These are phyloP conservation scores for Distichodus sexfasciatus DNA, from an alignment of 2,797 vertebrate species.

Conservation along the genomic window DNA sequence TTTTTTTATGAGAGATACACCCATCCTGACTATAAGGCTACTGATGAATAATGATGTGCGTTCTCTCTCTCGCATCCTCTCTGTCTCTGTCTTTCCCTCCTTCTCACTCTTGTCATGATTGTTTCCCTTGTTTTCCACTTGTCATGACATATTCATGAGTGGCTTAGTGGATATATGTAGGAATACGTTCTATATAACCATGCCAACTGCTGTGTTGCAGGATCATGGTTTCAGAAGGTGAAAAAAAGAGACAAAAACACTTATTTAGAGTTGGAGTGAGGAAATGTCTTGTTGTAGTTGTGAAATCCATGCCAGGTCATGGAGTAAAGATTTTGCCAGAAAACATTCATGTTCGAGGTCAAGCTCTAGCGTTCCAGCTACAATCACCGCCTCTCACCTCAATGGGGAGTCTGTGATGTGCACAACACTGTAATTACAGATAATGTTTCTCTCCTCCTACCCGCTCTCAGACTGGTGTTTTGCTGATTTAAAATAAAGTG, in stretches of 20 bases:
- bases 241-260: slow-evolving; percentile 46
- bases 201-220: no score
- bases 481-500: slow-evolving; percentile 34
- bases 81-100: no score
- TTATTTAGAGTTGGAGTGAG: slow-evolving; percentile 33
- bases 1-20: slow-evolving; percentile 19
- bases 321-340: slow-evolving; percentile 50
- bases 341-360: slow-evolving; percentile 61
- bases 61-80: not conserved
- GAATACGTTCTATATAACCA: no score
- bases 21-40: not conserved
- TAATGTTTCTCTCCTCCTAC: slow-evolving; percentile 43
- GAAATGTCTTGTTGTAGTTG: slow-evolving; percentile 62
- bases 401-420: slow-evolving; percentile 56
- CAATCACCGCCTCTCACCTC: slow-evolving; percentile 56
- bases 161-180: no score
- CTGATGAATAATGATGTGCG: not conserved
- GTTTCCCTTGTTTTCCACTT: no score
- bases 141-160: no score
- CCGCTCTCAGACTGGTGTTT: slow-evolving; percentile 14
- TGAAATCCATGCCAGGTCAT: slow-evolving; percentile 57
- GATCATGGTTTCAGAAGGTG: slow-evolving; percentile 50
- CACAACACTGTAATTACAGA: slow-evolving; percentile 50
- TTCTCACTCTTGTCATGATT: no score
- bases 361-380: slow-evolving; percentile 57